phyloP scores from a whole-genome alignment of 2,888 invertebrate species.

The Pyrocoelia pectoralis region DNA sequence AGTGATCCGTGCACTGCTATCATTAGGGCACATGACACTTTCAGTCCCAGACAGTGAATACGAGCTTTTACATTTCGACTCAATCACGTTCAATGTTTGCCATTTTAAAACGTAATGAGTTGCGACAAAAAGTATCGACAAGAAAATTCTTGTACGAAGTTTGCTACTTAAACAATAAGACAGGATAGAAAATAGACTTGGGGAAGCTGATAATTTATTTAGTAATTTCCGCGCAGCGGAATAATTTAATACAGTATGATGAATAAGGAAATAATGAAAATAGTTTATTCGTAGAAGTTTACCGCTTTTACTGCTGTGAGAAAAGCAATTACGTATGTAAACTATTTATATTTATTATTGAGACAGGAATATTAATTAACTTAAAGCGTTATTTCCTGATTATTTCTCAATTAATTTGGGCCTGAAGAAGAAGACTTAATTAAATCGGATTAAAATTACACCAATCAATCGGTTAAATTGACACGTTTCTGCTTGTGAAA shows the following conservation, averaged over 20 bases:
- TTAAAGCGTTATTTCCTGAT: too few relatives aligned
- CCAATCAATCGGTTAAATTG: too few relatives aligned
- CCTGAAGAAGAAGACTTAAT: too few relatives aligned
- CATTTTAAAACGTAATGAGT: slow-evolving; percentile 5
- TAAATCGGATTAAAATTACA: too few relatives aligned
- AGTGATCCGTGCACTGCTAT: slow-evolving; percentile 40
- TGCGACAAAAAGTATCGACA: slow-evolving; percentile 2
- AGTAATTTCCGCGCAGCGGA: slow-evolving; percentile 1
- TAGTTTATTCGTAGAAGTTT: slow-evolving; percentile 7
- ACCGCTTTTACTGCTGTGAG: not conserved
- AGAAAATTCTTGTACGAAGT: not conserved
- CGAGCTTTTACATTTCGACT: slow-evolving; percentile 26
- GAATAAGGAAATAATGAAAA: slow-evolving; percentile 15
- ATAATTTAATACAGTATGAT: slow-evolving; percentile 13
- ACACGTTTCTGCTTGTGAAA: too few relatives aligned
- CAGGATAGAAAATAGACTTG: slow-evolving; percentile 5
- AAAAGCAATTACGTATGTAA: too few relatives aligned
- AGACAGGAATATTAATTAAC: too few relatives aligned
- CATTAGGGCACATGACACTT: slow-evolving; percentile 41
- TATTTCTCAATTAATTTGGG: too few relatives aligned
- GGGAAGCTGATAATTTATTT: slow-evolving; percentile 12
- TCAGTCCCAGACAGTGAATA: slow-evolving; percentile 35
- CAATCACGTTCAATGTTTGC: slow-evolving; percentile 6
- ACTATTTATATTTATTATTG: too few relatives aligned
- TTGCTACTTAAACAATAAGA: slow-evolving; percentile 4